Conservation (phyloP, 2,888 invertebrate genomes). For the Prenolepis imparis region DNA sequence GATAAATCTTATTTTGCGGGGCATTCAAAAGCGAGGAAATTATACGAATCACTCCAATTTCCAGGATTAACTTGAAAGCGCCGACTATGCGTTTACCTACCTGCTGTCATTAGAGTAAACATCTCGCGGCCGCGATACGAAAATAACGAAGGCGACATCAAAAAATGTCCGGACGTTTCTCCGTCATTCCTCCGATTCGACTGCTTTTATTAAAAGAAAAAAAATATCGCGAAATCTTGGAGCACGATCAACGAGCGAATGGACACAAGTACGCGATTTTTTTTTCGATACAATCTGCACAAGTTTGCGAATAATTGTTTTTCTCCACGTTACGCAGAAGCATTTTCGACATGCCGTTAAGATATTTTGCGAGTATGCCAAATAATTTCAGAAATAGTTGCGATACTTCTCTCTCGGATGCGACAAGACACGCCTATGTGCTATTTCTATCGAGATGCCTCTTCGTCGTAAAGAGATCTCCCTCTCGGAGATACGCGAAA, state of each 20-base stretch:
- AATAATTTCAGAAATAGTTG: conserved; percentile 49
- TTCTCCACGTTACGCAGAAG: neutral
- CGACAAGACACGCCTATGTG: conserved; percentile 64
- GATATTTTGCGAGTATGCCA: conserved; percentile 5
- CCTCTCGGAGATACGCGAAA: neutral
- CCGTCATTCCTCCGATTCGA: neutral
- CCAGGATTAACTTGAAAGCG: conserved; percentile 35
- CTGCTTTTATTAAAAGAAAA: neutral
- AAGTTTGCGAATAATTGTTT: neutral
- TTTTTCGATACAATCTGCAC: neutral
- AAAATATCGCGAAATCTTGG: neutral
- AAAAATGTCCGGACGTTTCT: conserved; percentile 9
- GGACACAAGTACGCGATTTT: neutral
- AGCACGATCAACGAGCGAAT: neutral
- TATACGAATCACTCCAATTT: conserved; percentile 49
- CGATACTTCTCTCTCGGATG: conserved; percentile 35
- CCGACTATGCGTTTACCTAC: conserved; percentile 6
- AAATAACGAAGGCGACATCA: conserved; percentile 6
- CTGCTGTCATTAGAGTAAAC: conserved; percentile 36
- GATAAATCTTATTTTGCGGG: conserved; percentile 47
- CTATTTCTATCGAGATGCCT: conserved; percentile 60
- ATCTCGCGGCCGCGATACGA: neutral
- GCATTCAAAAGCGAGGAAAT: conserved; percentile 47
- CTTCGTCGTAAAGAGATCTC: neutral
- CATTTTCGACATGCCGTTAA: neutral